Conservation (phyloP, 2,797 vertebrate genomes). For the Anguilla obscura region DNA sequence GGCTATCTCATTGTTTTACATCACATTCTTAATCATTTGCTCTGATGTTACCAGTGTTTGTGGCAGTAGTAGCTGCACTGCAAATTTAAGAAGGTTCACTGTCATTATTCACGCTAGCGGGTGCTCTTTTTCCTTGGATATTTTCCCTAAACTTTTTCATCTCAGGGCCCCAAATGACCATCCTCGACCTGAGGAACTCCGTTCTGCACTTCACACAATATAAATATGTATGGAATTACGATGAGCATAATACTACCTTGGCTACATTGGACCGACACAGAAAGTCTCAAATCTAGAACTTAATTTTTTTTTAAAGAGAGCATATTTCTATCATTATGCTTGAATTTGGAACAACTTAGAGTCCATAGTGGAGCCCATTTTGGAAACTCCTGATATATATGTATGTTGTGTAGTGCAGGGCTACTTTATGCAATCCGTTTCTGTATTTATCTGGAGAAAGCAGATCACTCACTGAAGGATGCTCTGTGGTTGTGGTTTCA, state of each 20-base stretch:
- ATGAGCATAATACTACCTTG: background rate
- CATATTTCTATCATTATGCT: too few relatives aligned
- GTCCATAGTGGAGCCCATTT: too few relatives aligned
- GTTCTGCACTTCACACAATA: background rate
- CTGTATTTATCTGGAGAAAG: background rate
- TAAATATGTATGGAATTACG: background rate
- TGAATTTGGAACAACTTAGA: too few relatives aligned
- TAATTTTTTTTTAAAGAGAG: too few relatives aligned
- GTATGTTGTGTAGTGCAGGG: background rate
- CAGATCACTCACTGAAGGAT: background rate
- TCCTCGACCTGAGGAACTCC: background rate
- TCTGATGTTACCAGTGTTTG: background rate
- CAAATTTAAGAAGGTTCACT: background rate
- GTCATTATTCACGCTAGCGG: background rate
- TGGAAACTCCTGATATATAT: too few relatives aligned
- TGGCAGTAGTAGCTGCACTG: background rate
- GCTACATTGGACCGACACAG: background rate
- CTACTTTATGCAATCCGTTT: background rate
- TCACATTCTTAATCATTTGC: background rate
- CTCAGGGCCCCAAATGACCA: background rate
- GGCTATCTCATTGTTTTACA: background rate
- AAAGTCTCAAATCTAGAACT: background rate
- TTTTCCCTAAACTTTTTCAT: background rate
- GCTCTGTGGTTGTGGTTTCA: slow-evolving; percentile 37
- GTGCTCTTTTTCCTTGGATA: background rate